phyloP scores from a whole-genome alignment of 1,140 invertebrate genomes.

The Gonatopus flavifemur region DNA sequence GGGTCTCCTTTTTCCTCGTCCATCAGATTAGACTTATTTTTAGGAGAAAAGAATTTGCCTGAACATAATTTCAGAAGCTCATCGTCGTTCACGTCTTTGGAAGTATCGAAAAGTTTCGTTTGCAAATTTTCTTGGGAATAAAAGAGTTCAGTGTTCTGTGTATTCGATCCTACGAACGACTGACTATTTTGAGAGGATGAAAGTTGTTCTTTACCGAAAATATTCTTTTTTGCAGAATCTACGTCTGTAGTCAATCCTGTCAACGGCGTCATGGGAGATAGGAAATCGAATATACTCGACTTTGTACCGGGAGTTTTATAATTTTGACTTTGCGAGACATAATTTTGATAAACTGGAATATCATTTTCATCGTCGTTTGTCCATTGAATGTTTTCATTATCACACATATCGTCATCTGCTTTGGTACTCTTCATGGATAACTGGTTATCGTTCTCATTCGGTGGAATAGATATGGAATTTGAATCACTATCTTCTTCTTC shows the following conservation, averaged over 20 bases:
- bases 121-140: constrained; percentile 31
- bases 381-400: constrained; percentile 12
- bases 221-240: constrained; percentile 37
- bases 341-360: constrained; percentile 21
- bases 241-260: constrained; percentile 44
- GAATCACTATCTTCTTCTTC: constrained; percentile 42
- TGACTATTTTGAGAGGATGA: no score
- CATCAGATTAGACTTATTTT: constrained; percentile 49
- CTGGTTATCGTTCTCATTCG: constrained; percentile 18
- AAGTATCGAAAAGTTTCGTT: constrained; percentile 48
- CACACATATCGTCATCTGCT: constrained; percentile 40
- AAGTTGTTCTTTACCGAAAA: no score
- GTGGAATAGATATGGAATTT: constrained; percentile 26
- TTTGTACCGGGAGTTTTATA: constrained; percentile 32
- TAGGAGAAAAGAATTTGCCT: constrained; percentile 53
- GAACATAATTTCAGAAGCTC: constrained; percentile 61
- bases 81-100: constrained; percentile 46
- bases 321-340: constrained; percentile 19
- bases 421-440: constrained; percentile 7
- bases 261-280: constrained; percentile 45
- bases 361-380: constrained; percentile 34
- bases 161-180: no score
- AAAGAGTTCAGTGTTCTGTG: constrained; percentile 15
- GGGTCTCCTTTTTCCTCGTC: constrained; percentile 25
- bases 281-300: constrained; percentile 32